phyloP scores from a whole-genome alignment of 1,140 invertebrate species.

The Penaeus vannamei region DNA sequence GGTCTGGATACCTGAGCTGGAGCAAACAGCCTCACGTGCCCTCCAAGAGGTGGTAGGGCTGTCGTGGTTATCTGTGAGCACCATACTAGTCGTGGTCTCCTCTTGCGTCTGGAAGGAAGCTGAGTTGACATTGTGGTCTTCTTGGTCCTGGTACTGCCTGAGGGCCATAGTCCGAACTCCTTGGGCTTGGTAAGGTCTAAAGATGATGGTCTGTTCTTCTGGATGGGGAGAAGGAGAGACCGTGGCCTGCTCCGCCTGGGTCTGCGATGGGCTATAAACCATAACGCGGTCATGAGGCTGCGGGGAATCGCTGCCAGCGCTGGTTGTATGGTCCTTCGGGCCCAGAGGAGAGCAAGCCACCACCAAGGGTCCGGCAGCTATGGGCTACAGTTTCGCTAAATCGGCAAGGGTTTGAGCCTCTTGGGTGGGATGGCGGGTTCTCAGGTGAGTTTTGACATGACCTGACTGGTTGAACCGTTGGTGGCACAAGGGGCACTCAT shows the following conservation, averaged over 20 bases:
- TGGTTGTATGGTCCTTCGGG: conserved; percentile 37
- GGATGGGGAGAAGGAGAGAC: conserved; percentile 57
- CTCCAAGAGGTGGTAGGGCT: conserved; percentile 42
- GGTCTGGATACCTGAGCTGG: conserved; percentile 42
- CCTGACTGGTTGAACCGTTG: conserved; percentile 76
- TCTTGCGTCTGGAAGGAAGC: conserved; percentile 49
- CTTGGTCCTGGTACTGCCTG: conserved; percentile 54
- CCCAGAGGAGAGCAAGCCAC: conserved; percentile 53
- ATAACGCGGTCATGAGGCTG: conserved; percentile 44
- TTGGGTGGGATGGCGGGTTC: conserved; percentile 67
- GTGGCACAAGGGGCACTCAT: conserved; percentile 75
- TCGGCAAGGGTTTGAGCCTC: conserved; percentile 60
- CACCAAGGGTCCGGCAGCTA: conserved; percentile 59
- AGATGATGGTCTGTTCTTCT: conserved; percentile 55
- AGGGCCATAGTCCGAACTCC: conserved; percentile 59
- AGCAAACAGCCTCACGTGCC: conserved; percentile 35
- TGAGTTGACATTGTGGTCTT: conserved; percentile 30
- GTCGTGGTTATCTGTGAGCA: conserved; percentile 24
- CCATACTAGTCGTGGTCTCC: background rate
- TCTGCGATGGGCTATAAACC: conserved; percentile 51
- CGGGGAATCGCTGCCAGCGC: conserved; percentile 27
- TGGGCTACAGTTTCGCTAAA: conserved; percentile 60
- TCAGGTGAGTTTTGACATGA: conserved; percentile 66
- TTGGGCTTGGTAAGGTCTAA: conserved; percentile 62
- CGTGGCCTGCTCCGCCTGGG: conserved; percentile 42